Percentiles rank a stretch among this genome's conserved stretches.
These are phyloP conservation scores for Actinia tenebrosa DNA, from an alignment of 64 coral and sea anemone genomes.

Conservation along the genomic window DNA sequence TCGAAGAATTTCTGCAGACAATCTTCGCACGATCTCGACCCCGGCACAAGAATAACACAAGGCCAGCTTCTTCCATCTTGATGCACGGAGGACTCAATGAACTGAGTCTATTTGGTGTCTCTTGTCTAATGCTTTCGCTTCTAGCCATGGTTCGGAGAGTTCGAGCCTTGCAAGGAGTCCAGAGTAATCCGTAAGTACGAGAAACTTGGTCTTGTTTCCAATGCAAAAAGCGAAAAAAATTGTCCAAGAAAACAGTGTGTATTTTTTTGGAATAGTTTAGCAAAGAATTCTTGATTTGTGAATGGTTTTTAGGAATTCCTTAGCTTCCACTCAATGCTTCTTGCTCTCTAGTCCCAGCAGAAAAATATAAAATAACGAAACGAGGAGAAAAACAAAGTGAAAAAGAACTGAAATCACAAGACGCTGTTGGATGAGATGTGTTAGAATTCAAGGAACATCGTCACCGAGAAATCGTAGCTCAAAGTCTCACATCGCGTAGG, in stretches of 20 bases:
- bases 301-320: no score
- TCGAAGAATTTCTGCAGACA: constrained; percentile 16
- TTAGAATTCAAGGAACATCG: no score
- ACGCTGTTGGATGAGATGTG: neutral
- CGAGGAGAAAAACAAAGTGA: no score
- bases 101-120: neutral
- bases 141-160: neutral
- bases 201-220: no score
- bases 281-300: no score
- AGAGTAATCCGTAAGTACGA: neutral
- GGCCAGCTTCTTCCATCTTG: neutral
- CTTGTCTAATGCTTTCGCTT: neutral
- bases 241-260: no score
- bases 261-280: no score
- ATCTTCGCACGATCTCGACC: constrained; percentile 46
- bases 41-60: constrained; percentile 66
- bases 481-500: neutral
- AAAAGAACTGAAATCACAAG: no score
- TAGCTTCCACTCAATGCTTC: no score
- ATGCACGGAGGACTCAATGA: neutral
- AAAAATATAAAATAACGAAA: no score
- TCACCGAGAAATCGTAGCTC: neutral
- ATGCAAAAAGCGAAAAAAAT: no score
- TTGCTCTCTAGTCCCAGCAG: no score
- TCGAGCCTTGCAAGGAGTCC: neutral